Evolutionary conservation across 2,888 invertebrate genomes (phyloP), one percentile per base, ranked within the genome.

Genomic region (Eristalinus aeneus): DNA sequence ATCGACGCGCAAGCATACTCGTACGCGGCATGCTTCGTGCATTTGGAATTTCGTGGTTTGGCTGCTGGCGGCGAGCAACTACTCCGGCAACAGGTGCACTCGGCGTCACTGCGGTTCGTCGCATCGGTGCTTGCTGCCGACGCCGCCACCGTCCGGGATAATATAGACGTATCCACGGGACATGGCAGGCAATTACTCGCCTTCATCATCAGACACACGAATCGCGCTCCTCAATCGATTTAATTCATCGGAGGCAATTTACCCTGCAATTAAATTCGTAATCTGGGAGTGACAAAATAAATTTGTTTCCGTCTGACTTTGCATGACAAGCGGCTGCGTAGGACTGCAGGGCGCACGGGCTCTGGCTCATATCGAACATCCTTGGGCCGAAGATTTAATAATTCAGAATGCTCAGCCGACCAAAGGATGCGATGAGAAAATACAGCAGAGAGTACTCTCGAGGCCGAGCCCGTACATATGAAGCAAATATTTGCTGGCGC

Each of bases 161-260:
- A 83, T 83, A 79, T 79, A 83, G 83, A 83, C 69, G 79, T 74
- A 53, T 78, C 83, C 80, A 67, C 75, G 74, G 80, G 69, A 75
- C 80, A 84, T 80, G 80, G 71, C 75, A 80, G 60, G 34, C 71
- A 84, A 80, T 84, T 83, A 78, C 63, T 53, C 64, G 34, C 46
- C 34, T 67, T 31, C 61, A 36, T 12, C 31, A 46, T 68, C 39
- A 11, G 23, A 56, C 46, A 54, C 67, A 53, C 39, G 23, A 27
- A 36, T 71, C 60, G 11, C 32, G 60, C 3, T 69, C 22, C 22
- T 56, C 27, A 31, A 34, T 34, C 6, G 20, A 10, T 56, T 56
- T 23, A 27, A 56, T 56, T 56, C 23, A 27, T 23, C 22, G 11
- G 56, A 23, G 56, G 56, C 58, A 22, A 36, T 69, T 69, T 39